Percentiles rank a stretch among this genome's conserved stretches.
Evolutionary conservation across 2,113 vertebrate genomes (phyloP).

Genomic region (Atrichornis clamosus): DNA sequence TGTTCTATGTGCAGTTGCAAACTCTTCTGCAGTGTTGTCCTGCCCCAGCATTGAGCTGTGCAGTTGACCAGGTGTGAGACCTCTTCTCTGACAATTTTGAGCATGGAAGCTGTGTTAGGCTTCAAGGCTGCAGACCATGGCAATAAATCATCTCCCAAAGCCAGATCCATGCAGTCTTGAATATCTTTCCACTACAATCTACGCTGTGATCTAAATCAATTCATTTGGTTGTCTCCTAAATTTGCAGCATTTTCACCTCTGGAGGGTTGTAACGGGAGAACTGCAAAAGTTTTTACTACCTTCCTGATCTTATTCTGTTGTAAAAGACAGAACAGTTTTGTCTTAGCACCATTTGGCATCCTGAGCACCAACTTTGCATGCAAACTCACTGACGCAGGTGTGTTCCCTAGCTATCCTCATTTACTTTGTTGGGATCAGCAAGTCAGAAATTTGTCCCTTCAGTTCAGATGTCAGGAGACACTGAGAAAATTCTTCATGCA

Average conservation of each 20-base stretch:
- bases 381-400: not conserved
- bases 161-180: not conserved
- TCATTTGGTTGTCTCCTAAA: not conserved
- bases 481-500: not conserved
- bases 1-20: not conserved
- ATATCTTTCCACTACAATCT: not conserved
- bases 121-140: not conserved
- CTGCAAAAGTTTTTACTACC: not conserved
- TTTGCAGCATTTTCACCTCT: not conserved
- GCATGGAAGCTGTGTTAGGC: not conserved
- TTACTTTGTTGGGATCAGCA: not conserved
- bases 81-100: not conserved
- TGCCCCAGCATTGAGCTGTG: not conserved
- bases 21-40: not conserved
- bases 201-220: not conserved
- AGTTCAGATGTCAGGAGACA: not conserved
- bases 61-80: not conserved
- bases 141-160: not conserved
- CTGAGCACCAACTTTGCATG: not conserved
- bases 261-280: not conserved
- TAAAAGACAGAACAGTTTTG: not conserved
- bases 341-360: not conserved
- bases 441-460: not conserved
- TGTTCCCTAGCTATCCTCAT: fast-evolving
- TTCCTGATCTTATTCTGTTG: not conserved